A percentile compares a stretch with the other conserved stretches of the same genome.
phyloP scores from a whole-genome alignment of 2,888 invertebrate species.

The Quadroppia sp. region DNA sequence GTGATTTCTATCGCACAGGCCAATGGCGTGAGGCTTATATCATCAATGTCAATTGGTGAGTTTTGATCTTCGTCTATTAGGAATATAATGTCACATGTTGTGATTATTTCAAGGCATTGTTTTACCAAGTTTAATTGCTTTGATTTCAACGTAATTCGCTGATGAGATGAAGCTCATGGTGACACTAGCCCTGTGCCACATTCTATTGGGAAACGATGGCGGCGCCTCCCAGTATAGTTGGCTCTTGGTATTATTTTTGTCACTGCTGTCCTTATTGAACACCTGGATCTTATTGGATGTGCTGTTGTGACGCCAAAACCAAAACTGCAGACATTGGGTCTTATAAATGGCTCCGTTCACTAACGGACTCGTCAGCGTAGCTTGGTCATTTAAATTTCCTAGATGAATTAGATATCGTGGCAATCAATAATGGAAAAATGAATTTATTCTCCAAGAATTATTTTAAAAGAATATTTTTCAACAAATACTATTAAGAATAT shows the following conservation, averaged over 20 bases:
- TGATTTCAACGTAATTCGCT: neutral
- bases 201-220: neutral
- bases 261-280: neutral
- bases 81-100: neutral
- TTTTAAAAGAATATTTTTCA: no score
- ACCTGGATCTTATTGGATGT: neutral
- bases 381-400: neutral
- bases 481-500: no score
- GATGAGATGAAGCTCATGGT: neutral
- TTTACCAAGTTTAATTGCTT: neutral
- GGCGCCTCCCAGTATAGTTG: neutral
- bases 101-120: neutral
- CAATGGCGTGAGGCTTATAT: neutral
- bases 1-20: neutral
- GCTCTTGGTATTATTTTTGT: neutral
- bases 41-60: slow-evolving; percentile 9
- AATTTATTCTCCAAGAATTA: no score
- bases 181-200: neutral
- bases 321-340: slow-evolving; percentile 16
- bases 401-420: neutral
- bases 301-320: neutral
- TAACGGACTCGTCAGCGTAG: neutral
- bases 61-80: neutral
- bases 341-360: neutral
- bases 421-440: no score